Evolutionary conservation across 2,888 invertebrate genomes (phyloP).

Genomic region (Polydesmus complanatus): DNA sequence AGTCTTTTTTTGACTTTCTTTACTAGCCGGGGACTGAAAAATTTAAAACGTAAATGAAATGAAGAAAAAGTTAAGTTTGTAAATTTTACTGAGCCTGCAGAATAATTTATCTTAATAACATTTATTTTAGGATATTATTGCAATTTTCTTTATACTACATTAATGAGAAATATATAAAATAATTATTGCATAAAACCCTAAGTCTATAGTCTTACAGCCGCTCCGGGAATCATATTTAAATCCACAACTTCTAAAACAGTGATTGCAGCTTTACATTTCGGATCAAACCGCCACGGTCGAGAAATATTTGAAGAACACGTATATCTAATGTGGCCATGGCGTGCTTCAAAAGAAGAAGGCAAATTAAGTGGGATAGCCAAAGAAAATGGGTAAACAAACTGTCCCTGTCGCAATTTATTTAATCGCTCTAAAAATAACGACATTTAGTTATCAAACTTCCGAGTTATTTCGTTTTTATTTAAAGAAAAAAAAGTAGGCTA

Average conservation of each 20-base stretch:
- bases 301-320: constrained; percentile 10
- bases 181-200: background rate
- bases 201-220: background rate
- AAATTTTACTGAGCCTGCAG: too few species aligned
- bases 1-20: background rate
- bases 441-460: background rate
- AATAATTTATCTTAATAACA: too few species aligned
- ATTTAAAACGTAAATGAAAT: too few species aligned
- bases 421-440: too few species aligned
- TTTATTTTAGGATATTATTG: too few species aligned
- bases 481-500: background rate
- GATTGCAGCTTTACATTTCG: constrained; percentile 10
- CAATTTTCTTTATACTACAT: too few species aligned
- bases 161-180: too few species aligned
- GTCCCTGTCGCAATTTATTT: background rate
- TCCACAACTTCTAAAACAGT: constrained; percentile 13
- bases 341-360: constrained; percentile 16
- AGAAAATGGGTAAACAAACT: background rate
- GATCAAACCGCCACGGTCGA: constrained; percentile 14
- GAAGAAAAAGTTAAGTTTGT: too few species aligned
- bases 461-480: background rate
- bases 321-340: constrained; percentile 12
- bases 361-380: background rate
- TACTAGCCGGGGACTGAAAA: background rate
- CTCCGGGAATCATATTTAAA: constrained; percentile 11